Percentiles rank a stretch among this genome's conserved stretches.
Conservation (phyloP, 2,888 invertebrate species). For the Heliconius erato region DNA sequence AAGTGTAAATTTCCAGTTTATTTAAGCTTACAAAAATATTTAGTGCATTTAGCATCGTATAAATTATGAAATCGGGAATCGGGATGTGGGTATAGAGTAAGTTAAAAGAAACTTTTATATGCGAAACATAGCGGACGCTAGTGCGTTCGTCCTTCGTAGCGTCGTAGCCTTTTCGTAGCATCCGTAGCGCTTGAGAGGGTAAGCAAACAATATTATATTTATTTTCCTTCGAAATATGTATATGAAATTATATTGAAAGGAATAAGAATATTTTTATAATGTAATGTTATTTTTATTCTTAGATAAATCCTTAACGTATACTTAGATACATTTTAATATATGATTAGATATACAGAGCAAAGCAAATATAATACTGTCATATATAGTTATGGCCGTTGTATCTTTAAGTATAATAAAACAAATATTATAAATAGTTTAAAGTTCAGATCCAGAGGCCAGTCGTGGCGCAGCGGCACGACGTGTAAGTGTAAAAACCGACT, state of each 20-base stretch:
- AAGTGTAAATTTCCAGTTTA: neutral
- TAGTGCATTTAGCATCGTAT: neutral
- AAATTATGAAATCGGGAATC: neutral
- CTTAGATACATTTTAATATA: too few relatives aligned
- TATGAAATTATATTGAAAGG: neutral
- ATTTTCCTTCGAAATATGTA: conserved; percentile 8
- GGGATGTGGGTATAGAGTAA: neutral
- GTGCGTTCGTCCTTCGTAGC: conserved; percentile 4
- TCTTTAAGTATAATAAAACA: too few relatives aligned
- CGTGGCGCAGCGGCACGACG: too few relatives aligned
- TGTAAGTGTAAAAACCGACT: too few relatives aligned
- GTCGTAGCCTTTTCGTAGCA: conserved; percentile 16
- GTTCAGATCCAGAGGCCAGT: too few relatives aligned
- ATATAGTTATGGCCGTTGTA: too few relatives aligned
- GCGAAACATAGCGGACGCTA: neutral
- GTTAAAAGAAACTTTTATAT: conserved; percentile 12
- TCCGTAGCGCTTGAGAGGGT: conserved; percentile 15
- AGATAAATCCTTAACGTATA: neutral
- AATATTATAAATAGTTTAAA: too few relatives aligned
- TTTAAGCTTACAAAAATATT: neutral
- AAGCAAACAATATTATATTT: conserved; percentile 24
- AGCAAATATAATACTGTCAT: too few relatives aligned
- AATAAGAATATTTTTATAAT: neutral
- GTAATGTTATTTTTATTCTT: too few relatives aligned
- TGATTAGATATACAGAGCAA: too few relatives aligned